Evolutionary conservation across 1,140 invertebrate genomes (phyloP).

Genomic region (Oedothorax gibbosus): DNA sequence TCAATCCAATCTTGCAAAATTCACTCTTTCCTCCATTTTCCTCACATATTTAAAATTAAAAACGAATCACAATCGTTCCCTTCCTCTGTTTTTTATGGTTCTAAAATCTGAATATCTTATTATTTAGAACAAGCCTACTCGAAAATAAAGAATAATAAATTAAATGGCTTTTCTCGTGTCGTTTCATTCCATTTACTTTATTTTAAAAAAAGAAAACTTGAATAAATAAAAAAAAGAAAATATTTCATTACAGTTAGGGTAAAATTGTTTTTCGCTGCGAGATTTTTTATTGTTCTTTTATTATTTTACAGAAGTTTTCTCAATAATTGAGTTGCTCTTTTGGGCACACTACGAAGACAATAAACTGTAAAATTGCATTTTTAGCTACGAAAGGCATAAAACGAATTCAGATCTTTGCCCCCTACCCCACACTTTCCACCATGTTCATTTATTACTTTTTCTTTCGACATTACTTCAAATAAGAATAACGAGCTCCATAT

Average conservation of each 20-base stretch:
- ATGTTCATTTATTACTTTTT: constrained; percentile 41
- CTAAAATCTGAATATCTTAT: constrained; percentile 32
- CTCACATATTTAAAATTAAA: constrained; percentile 49
- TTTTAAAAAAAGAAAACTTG: constrained; percentile 7
- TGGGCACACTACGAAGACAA: constrained; percentile 38
- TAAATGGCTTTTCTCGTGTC: constrained; percentile 57
- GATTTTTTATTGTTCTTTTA: constrained; percentile 10
- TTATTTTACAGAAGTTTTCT: constrained; percentile 26
- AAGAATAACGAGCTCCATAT: constrained; percentile 46
- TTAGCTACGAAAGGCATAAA: constrained; percentile 26
- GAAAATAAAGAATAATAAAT: constrained; percentile 7
- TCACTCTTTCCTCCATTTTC: constrained; percentile 16
- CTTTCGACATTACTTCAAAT: constrained; percentile 28
- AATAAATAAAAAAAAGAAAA: constrained; percentile 8
- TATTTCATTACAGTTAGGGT: constrained; percentile 33
- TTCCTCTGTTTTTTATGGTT: constrained; percentile 15
- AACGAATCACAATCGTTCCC: constrained; percentile 48
- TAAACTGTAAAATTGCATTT: constrained; percentile 60
- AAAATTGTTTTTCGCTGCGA: constrained; percentile 32
- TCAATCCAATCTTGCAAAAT: not conserved
- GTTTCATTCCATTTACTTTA: constrained; percentile 39
- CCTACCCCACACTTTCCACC: constrained; percentile 1
- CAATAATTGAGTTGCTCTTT: constrained; percentile 60
- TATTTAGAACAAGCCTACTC: constrained; percentile 47
- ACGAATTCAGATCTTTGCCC: constrained; percentile 9